Conservation (phyloP, 2,797 vertebrate species). For the Mormyrus proboscirostris region DNA sequence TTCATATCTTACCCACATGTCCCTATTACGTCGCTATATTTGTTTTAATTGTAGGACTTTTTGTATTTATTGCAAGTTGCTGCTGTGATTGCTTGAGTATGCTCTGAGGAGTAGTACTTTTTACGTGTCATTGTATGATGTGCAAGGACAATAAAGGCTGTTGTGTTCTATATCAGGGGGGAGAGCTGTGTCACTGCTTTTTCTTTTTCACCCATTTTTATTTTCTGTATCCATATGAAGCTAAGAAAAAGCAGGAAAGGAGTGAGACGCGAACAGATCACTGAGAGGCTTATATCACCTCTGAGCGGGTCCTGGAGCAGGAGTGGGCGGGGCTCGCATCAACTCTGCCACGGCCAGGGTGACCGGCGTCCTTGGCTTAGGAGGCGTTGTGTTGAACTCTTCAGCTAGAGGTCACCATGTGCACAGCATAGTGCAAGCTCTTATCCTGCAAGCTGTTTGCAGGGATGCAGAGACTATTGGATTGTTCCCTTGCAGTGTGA, state of each 20-base stretch:
- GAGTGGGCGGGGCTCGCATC: slow-evolving; percentile 71
- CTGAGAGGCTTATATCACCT: neutral
- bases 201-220: neutral
- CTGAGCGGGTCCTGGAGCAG: slow-evolving; percentile 60
- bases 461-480: neutral
- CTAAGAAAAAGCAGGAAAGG: neutral
- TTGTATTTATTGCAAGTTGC: neutral
- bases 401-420: slow-evolving; percentile 59
- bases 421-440: neutral
- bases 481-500: neutral
- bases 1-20: neutral
- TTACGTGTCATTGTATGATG: neutral
- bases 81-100: neutral
- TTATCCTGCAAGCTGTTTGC: neutral
- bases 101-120: neutral
- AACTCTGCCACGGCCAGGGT: slow-evolving; percentile 85
- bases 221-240: neutral
- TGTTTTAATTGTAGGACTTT: neutral
- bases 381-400: slow-evolving; percentile 67
- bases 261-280: neutral
- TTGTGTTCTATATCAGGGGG: neutral
- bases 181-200: neutral
- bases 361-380: slow-evolving; percentile 64
- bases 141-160: neutral
- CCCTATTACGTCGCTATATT: neutral